Evolutionary conservation across 2,113 vertebrate genomes (phyloP).

Genomic region (Syrrhaptes paradoxus): DNA sequence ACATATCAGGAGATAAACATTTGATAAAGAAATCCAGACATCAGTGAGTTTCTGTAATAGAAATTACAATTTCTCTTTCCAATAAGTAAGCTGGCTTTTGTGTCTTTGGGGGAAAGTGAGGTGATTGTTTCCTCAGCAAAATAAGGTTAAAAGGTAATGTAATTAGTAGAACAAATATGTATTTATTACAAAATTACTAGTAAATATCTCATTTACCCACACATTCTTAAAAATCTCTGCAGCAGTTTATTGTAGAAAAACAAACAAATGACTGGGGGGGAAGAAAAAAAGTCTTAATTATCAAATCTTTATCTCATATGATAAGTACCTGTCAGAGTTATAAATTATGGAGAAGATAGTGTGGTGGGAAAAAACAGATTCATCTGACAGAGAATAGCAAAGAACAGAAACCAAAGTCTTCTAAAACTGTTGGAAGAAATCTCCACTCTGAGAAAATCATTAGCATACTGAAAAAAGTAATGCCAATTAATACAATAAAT

Average conservation of each 20-base stretch:
- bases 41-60: not conserved
- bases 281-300: not conserved
- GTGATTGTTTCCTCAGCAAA: not conserved
- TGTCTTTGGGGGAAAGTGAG: not conserved
- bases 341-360: not conserved
- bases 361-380: not conserved
- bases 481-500: slow-evolving; percentile 72
- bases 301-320: not conserved
- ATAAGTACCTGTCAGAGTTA: not conserved
- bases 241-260: not conserved
- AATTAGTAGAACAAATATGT: not conserved
- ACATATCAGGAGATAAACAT: not conserved
- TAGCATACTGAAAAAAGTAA: slow-evolving; percentile 17
- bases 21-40: not conserved
- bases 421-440: not conserved
- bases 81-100: not conserved
- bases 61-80: not conserved
- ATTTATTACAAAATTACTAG: not conserved
- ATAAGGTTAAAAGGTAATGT: not conserved
- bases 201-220: not conserved
- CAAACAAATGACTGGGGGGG: not conserved
- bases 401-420: not conserved
- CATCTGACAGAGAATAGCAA: not conserved
- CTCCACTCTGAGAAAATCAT: not conserved
- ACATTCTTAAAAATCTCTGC: not conserved